Evolutionary conservation across 2,888 invertebrate species (phyloP).

Genomic region (Xestia rhomboidea): DNA sequence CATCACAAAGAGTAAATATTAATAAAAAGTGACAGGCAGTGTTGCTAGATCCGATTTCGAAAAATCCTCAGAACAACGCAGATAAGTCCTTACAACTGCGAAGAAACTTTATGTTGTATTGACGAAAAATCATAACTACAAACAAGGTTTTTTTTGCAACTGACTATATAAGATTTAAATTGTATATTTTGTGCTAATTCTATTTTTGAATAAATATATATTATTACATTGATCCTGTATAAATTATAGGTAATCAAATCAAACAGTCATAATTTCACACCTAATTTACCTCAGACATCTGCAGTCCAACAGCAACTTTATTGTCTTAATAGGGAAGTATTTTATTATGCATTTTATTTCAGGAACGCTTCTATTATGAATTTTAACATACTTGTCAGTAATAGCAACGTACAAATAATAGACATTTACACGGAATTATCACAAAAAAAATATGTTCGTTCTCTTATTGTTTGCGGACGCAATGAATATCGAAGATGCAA

Average conservation of each 20-base stretch:
- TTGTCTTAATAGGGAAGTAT: no score
- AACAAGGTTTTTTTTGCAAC: neutral
- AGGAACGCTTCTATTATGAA: no score
- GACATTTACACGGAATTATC: neutral
- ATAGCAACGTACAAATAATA: neutral
- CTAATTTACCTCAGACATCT: neutral
- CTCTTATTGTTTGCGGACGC: neutral
- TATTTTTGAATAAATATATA: no score
- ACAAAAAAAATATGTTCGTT: neutral
- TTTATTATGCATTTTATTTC: no score
- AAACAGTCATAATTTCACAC: neutral
- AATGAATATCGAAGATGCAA: neutral
- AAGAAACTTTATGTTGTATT: neutral
- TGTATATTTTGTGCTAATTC: no score
- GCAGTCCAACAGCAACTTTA: neutral
- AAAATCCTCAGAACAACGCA: neutral
- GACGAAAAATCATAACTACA: neutral
- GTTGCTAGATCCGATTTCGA: neutral
- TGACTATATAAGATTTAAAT: no score
- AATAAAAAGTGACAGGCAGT: neutral
- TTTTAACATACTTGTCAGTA: neutral
- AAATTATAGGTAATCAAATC: neutral
- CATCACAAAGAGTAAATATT: neutral
- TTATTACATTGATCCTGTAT: no score
- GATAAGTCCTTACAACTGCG: neutral